Base-by-base conservation (phyloP, 2,888 invertebrate species). In the Drosophila histrio region DNA sequence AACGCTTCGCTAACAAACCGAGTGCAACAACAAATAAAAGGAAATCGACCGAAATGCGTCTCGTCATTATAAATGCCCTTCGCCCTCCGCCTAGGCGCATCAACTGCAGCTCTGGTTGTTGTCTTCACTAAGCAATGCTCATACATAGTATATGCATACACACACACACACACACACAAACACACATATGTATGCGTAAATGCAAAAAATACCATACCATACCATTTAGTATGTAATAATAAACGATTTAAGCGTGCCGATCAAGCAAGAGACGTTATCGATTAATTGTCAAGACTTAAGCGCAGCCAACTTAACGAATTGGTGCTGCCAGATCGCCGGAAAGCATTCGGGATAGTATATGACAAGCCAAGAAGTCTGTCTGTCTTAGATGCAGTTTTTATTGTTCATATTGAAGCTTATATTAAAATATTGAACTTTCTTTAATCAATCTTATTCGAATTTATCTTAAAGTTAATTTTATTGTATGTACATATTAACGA, bases 1-100 rank as follows among this genome's bases (percentile, higher is more conserved):
- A 60, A 53, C 56, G 71, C 72, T 72, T 72, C 32, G 59, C 76
- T 72, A 72, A 76, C 71, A 69, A 57, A 58, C 9, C 56, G 72
- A 75, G 76, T 64, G 72, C 76, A 64, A 22, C 46, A 36, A 44
- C 39, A 30, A 38, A 50, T 17, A 59, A 57, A 22, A 11, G 39
- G 28, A 32, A 13, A 32, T 22, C 54, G 65, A 59, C 56, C 38
- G 32, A 47, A 47, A 24, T 52, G 63, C 53, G 63, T 49, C 69
- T 69, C 68, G 62, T 61, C 62, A 13, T 30, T 30, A 30, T n/a
- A n/a, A n/a, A n/a, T 52, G 52, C 28, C 32, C 30, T 19, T 13
- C 22, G 13, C 26, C 9, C n/a, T 30, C 30, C 50, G 21, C 38
- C n/a, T 30, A 36, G 54, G 21, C 38, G 49, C 50, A 53, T n/a